These are phyloP conservation scores for Halcyon malimbica DNA, from an alignment of 2,113 vertebrate species.

Conservation along the genomic window DNA sequence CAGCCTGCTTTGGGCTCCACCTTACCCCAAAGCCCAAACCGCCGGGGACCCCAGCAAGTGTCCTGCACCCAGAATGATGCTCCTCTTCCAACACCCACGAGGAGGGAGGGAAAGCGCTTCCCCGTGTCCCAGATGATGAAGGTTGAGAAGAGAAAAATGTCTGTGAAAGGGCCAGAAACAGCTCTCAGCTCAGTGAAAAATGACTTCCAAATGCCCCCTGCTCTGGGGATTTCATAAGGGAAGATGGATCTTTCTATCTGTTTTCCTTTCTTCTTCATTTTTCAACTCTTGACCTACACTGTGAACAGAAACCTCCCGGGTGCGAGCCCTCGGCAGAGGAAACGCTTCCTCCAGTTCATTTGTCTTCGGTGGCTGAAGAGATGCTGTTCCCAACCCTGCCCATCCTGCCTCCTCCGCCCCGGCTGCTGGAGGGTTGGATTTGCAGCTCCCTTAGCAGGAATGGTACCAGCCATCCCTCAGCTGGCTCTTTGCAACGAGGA, in stretches of 20 bases:
- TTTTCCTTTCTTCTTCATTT: slow-evolving; percentile 32
- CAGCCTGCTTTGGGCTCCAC: background rate
- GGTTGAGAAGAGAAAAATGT: background rate
- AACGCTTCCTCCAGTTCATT: slow-evolving; percentile 38
- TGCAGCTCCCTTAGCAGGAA: background rate
- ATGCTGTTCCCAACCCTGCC: background rate
- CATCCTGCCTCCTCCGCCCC: background rate
- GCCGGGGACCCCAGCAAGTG: accelerated
- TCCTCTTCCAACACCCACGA: accelerated
- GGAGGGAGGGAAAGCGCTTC: background rate
- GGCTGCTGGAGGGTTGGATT: background rate
- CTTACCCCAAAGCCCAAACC: background rate
- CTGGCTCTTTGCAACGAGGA: background rate
- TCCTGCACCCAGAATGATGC: background rate
- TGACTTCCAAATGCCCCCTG: slow-evolving; percentile 37
- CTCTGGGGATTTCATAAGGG: slow-evolving; percentile 23
- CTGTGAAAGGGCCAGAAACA: slow-evolving; percentile 14
- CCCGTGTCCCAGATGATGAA: background rate
- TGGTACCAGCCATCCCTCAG: background rate
- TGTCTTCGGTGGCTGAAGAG: background rate
- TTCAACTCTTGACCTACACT: slow-evolving; percentile 54
- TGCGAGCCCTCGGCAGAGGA: slow-evolving; percentile 15
- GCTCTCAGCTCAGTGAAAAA: slow-evolving; percentile 12
- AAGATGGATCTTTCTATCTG: slow-evolving; percentile 51
- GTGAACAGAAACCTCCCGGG: background rate